A percentile compares a stretch with the other conserved stretches of the same genome.
phyloP scores from a whole-genome alignment of 92 coral and sea anemone genomes.

The Micromussa lordhowensis region DNA sequence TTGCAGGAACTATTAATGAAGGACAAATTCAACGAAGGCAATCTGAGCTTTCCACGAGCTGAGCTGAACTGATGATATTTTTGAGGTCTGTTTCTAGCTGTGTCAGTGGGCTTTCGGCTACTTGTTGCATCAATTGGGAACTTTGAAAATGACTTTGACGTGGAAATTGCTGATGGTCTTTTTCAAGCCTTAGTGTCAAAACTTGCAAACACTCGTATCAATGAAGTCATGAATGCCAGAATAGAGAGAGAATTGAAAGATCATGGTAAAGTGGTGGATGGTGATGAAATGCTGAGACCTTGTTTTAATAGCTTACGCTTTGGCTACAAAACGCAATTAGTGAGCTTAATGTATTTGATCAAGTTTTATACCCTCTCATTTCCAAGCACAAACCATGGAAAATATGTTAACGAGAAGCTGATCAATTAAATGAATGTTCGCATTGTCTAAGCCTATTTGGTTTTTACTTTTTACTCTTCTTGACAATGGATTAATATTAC shows the following conservation, averaged over 20 bases:
- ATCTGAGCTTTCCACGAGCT: slow-evolving; percentile 29
- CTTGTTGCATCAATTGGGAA: background rate
- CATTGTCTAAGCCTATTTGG: too few relatives aligned
- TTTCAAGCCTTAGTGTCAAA: slow-evolving; percentile 37
- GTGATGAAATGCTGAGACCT: slow-evolving; percentile 56
- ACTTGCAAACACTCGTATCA: slow-evolving; percentile 27
- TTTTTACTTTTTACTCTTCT: too few relatives aligned
- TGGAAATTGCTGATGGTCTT: slow-evolving; percentile 24
- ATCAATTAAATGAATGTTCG: too few relatives aligned
- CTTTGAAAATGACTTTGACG: background rate
- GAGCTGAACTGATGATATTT: slow-evolving; percentile 36
- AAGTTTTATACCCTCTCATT: background rate
- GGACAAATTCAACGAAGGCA: slow-evolving; percentile 44
- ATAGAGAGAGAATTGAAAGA: slow-evolving; percentile 47
- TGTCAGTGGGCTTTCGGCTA: slow-evolving; percentile 39
- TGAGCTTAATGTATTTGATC: background rate
- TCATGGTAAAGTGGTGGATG: slow-evolving; percentile 45
- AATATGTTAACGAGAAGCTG: too few relatives aligned
- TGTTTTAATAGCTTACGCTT: slow-evolving; percentile 32
- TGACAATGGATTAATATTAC: too few relatives aligned
- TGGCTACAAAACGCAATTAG: slow-evolving; percentile 39
- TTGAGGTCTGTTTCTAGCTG: slow-evolving; percentile 34
- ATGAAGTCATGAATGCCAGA: slow-evolving; percentile 23
- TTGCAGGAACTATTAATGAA: background rate
- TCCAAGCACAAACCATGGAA: background rate